phyloP scores from a whole-genome alignment of 2,797 vertebrate species.

The Sebastiscus albofasciatus region DNA sequence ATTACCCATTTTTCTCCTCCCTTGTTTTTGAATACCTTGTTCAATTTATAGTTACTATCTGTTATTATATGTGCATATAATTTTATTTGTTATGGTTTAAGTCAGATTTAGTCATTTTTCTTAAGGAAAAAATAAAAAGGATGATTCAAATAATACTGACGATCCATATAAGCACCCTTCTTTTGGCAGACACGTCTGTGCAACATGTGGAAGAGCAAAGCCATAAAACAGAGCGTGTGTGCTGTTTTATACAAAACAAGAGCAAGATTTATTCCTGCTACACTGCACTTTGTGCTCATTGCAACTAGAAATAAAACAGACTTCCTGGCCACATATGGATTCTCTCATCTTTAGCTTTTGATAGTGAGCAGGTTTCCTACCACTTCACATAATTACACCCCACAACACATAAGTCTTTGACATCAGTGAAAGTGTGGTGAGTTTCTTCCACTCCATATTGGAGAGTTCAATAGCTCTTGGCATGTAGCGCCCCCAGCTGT shows the following conservation, averaged over 20 bases:
- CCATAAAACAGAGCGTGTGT: neutral
- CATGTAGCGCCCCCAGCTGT: slow-evolving; percentile 77
- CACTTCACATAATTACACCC: slow-evolving; percentile 41
- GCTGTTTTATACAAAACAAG: neutral
- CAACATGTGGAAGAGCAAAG: neutral
- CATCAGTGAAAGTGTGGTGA: slow-evolving; percentile 17
- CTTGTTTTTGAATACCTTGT: too few species aligned
- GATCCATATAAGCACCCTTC: neutral
- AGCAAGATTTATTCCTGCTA: slow-evolving; percentile 12
- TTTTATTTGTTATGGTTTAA: too few species aligned
- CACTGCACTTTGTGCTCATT: neutral
- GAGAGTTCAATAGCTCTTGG: slow-evolving; percentile 34
- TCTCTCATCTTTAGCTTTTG: slow-evolving; percentile 34
- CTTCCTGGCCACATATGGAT: slow-evolving; percentile 17
- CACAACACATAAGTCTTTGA: slow-evolving; percentile 16
- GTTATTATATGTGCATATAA: too few species aligned
- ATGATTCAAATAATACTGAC: too few species aligned
- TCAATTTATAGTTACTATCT: too few species aligned
- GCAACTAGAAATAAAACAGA: slow-evolving; percentile 36
- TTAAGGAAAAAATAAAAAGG: too few species aligned
- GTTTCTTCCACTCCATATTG: neutral
- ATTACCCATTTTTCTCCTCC: too few species aligned
- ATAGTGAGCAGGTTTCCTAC: slow-evolving; percentile 41
- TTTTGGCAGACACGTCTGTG: neutral
- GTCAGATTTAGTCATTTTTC: too few species aligned